phyloP scores from a whole-genome alignment of 2,888 invertebrate species.

The Subacronicta megacephala region DNA sequence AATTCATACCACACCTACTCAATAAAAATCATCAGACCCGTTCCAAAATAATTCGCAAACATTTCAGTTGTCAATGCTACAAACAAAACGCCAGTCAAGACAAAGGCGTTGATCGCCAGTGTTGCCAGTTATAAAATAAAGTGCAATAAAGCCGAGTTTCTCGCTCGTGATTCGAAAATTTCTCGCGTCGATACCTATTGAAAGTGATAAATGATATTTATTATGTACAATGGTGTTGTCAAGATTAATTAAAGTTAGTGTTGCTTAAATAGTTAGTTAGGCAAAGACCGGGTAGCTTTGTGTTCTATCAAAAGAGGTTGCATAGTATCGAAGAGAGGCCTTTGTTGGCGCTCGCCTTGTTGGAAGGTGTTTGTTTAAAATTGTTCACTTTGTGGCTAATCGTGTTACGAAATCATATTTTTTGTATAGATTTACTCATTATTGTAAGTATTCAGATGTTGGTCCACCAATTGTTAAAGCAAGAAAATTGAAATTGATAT shows the following conservation, averaged over 20 bases:
- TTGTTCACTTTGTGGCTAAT: conserved; percentile 48
- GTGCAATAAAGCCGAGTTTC: conserved; percentile 64
- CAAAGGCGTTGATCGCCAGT: conserved; percentile 66
- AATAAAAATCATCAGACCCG: conserved; percentile 33
- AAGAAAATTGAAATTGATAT: not conserved
- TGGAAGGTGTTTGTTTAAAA: conserved; percentile 56
- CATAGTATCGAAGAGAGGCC: conserved; percentile 33
- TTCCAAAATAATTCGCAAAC: conserved; percentile 57
- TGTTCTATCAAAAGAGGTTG: conserved; percentile 57
- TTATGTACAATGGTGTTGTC: conserved; percentile 80
- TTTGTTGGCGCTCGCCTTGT: conserved; percentile 53
- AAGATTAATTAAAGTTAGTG: conserved; percentile 87
- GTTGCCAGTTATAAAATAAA: conserved; percentile 69
- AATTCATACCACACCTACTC: conserved; percentile 27
- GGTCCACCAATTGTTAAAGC: conserved; percentile 14
- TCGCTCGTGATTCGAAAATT: conserved; percentile 72
- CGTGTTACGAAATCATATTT: conserved; percentile 44
- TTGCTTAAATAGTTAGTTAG: conserved; percentile 87
- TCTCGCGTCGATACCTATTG: conserved; percentile 75
- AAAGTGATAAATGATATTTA: conserved; percentile 86
- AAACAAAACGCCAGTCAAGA: conserved; percentile 62
- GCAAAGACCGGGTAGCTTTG: conserved; percentile 78
- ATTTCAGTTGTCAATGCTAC: conserved; percentile 63
- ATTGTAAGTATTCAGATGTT: conserved; percentile 15
- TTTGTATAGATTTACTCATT: conserved; percentile 19